Percentiles rank a stretch among this genome's conserved stretches.
These are phyloP conservation scores for Heterodera filipjevi DNA, from an alignment of 2,888 invertebrate genomes.

Conservation along the genomic window DNA sequence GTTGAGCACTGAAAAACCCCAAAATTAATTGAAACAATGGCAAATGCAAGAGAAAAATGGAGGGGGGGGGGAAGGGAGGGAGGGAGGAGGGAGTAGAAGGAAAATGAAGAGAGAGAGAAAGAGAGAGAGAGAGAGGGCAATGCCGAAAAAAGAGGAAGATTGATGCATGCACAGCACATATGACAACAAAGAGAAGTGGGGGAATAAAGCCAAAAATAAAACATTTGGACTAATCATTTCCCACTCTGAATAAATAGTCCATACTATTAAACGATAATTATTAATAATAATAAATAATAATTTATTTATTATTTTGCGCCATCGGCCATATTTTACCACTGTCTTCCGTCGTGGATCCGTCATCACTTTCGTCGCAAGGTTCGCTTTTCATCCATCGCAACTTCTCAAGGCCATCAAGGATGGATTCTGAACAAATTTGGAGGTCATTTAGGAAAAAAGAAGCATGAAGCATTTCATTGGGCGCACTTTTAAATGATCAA, in stretches of 20 bases:
- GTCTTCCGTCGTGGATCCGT: conserved; percentile 29
- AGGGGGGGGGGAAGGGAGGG: neutral
- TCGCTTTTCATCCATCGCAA: conserved; percentile 56
- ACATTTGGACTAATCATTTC: too few species aligned
- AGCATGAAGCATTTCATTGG: neutral
- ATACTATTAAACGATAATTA: neutral
- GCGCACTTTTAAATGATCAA: neutral
- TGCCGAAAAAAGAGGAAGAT: too few species aligned
- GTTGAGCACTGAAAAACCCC: conserved; percentile 18
- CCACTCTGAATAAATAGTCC: too few species aligned
- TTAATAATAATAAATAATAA: neutral
- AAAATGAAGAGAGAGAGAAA: too few species aligned
- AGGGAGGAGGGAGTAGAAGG: too few species aligned
- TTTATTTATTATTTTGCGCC: neutral
- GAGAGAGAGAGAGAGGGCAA: too few species aligned
- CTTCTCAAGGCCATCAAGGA: conserved; percentile 57
- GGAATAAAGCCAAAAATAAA: too few species aligned
- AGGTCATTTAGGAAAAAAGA: neutral
- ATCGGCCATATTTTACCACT: conserved; percentile 19
- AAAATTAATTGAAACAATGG: neutral
- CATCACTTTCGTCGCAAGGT: conserved; percentile 48
- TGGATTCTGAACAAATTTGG: conserved; percentile 62
- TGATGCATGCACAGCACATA: too few species aligned
- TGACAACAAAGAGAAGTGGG: too few species aligned
- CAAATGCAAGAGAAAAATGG: neutral